These are phyloP conservation scores for Agonopterix subpropinquella DNA, from an alignment of 2,888 invertebrate species.

Conservation along the genomic window DNA sequence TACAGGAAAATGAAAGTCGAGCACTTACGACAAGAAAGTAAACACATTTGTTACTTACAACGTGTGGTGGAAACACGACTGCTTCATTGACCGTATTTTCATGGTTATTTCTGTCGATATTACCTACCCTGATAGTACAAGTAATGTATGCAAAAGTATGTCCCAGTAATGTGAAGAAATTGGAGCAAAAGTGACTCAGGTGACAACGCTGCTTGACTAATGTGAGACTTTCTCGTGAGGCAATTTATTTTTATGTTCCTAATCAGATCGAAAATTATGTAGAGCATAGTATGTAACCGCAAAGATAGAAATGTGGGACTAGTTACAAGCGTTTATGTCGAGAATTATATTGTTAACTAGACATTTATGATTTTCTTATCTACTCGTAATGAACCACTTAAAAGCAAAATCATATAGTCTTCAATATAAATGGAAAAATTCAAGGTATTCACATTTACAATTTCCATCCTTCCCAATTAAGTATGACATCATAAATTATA, in stretches of 20 bases:
- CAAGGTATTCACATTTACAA: background rate
- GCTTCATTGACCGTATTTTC: slow-evolving; percentile 33
- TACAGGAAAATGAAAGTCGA: slow-evolving; percentile 46
- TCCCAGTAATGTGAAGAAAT: slow-evolving; percentile 3
- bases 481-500: slow-evolving; percentile 17
- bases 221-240: background rate
- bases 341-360: no score
- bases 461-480: background rate
- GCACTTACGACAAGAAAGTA: slow-evolving; percentile 31
- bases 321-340: no score
- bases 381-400: no score
- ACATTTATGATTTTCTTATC: no score
- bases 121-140: slow-evolving; percentile 6
- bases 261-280: background rate
- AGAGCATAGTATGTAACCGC: no score
- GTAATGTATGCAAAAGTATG: slow-evolving; percentile 12
- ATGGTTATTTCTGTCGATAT: slow-evolving; percentile 25
- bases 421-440: background rate
- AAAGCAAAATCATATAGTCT: background rate
- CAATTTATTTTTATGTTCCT: slow-evolving; percentile 1
- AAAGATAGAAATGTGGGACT: no score
- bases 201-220: background rate
- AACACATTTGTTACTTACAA: slow-evolving; percentile 14
- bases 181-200: slow-evolving; percentile 8
- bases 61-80: slow-evolving; percentile 21